Conservation (phyloP, 2,888 invertebrate species). For the Dysmachus trigonus region DNA sequence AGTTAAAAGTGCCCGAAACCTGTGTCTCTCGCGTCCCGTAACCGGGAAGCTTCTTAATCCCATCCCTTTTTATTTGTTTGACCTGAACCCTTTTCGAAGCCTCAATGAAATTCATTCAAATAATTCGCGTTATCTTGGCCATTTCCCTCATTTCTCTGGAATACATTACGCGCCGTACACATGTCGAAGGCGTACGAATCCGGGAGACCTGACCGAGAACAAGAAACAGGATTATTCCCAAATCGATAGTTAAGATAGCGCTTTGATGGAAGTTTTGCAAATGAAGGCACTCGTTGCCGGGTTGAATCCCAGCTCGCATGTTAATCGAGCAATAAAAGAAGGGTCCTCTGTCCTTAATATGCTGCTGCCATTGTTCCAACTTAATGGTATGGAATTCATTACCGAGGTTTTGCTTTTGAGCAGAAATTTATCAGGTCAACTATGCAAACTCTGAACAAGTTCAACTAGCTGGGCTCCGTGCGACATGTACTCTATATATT, state of each 20-base stretch:
- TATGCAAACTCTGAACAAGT: not conserved
- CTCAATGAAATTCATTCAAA: slow-evolving; percentile 21
- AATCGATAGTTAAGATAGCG: slow-evolving; percentile 48
- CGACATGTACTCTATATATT: not conserved
- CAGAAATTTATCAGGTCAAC: slow-evolving; percentile 22
- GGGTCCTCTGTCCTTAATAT: slow-evolving; percentile 44
- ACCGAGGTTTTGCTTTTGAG: slow-evolving; percentile 23
- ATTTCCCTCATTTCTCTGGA: not conserved
- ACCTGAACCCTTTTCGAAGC: slow-evolving; percentile 20
- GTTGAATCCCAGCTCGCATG: slow-evolving; percentile 36
- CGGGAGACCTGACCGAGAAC: slow-evolving; percentile 21
- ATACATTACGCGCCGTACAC: slow-evolving; percentile 13
- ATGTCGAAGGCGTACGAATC: slow-evolving; percentile 18
- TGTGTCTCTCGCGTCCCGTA: not conserved
- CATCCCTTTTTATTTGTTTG: not conserved
- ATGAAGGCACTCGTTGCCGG: slow-evolving; percentile 39
- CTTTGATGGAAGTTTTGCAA: slow-evolving; percentile 47
- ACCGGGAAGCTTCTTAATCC: not conserved
- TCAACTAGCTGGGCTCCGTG: not conserved
- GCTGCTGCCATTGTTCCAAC: slow-evolving; percentile 43
- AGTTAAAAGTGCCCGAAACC: not conserved
- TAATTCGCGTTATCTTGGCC: slow-evolving; percentile 26
- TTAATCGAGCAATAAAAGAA: slow-evolving; percentile 46
- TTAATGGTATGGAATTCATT: slow-evolving; percentile 49
- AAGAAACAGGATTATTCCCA: slow-evolving; percentile 46